Base-by-base conservation (phyloP, 2,113 vertebrate species). In the Corydoras maculifer region DNA sequence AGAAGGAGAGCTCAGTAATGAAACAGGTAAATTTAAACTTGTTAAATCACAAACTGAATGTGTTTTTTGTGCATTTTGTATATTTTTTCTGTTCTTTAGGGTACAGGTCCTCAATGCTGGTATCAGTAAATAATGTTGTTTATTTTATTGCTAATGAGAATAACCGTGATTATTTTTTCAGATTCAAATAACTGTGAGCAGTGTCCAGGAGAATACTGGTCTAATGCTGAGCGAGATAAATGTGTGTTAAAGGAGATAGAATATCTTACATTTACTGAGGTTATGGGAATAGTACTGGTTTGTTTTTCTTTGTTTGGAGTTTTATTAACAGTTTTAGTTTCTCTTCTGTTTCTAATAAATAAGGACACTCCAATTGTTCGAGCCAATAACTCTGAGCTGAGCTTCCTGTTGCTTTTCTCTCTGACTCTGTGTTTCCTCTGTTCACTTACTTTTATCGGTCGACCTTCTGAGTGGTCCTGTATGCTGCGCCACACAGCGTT, bases 321-420 rank as follows among this genome's bases (percentile, higher is more conserved):
- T 3, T 14, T 80, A 3, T 78, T 87, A 7, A 86, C 84, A 29
- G 48, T 81, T 2, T 71, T 72, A 62, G 78, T 85, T 11, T 76
- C 80, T 3, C 67, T 69, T 54, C 30, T 87, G 5, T 88, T 87
- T 55, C 67, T 84, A 3, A 70, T 77, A 10, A 75, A 88, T 62
- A 88, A 81, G 60, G 78, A 87, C 8, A 84, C 86, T 15, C 87
- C 88, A 0, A 31, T 89, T 7, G 85, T 89, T 5, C 85, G 65
- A 43, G 87, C 87, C 18, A 89, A 88, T 73, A 89, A 89, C 75
- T 87, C 87, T 29, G 86, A 89, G 76, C 69, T 89, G 69, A 89
- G 88, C 73, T 89, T 87, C 73, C 77, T 88, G 71, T 74, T 89
- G 74, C 86, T 89, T 31, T 84, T 88, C 77, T 88, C 88, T 5